Conservation (phyloP, 2,888 invertebrate genomes). For the Dastarcus helophoroides region DNA sequence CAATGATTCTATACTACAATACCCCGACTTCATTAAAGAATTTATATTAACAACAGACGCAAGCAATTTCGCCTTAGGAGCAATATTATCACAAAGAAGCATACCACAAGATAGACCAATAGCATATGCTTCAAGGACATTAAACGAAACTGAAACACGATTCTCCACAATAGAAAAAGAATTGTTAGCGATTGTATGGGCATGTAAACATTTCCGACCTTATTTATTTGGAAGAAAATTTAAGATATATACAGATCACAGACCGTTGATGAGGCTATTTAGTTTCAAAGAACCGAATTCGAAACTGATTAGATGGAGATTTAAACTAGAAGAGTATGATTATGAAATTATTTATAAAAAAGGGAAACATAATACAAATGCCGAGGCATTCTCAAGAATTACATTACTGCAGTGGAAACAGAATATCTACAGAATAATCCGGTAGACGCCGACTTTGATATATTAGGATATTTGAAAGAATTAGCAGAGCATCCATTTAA, state of each 20-base stretch:
- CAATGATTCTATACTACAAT: conserved; percentile 12
- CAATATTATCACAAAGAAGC: conserved; percentile 15
- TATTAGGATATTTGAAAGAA: too few relatives aligned
- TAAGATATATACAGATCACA: conserved; percentile 22
- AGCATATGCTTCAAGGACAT: conserved; percentile 25
- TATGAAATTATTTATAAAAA: conserved; percentile 16
- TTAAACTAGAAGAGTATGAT: conserved; percentile 18
- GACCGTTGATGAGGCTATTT: conserved; percentile 18
- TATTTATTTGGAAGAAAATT: conserved; percentile 16
- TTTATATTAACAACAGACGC: conserved; percentile 13
- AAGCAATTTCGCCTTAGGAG: conserved; percentile 11
- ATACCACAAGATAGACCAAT: conserved; percentile 24
- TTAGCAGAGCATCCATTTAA: too few relatives aligned
- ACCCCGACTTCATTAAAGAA: conserved; percentile 9
- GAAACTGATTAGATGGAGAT: conserved; percentile 19
- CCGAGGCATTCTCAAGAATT: conserved; percentile 12
- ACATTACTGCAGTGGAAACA: too few relatives aligned
- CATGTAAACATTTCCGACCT: conserved; percentile 17
- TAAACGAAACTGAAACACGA: conserved; percentile 12
- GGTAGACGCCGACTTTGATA: too few relatives aligned
- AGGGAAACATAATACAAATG: conserved; percentile 14
- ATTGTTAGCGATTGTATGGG: conserved; percentile 17
- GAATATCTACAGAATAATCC: too few relatives aligned
- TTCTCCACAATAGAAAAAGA: conserved; percentile 14
- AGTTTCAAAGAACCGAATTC: conserved; percentile 18